Conservation (phyloP, 2,888 invertebrate species). For the Aplocera efformata region DNA sequence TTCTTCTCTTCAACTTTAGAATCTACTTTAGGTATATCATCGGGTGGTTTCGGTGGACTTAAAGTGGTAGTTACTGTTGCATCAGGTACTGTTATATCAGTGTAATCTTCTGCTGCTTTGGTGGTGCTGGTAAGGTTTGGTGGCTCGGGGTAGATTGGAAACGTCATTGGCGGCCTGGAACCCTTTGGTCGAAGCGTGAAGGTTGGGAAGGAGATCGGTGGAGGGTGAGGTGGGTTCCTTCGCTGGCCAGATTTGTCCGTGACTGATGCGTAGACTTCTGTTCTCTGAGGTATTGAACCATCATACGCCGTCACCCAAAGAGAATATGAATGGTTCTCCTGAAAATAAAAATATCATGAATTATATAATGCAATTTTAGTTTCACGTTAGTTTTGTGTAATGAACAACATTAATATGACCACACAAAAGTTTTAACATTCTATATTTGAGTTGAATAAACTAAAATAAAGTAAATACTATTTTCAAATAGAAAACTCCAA, state of each 20-base stretch:
- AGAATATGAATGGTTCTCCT: constrained; percentile 69
- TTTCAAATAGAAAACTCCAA: no score
- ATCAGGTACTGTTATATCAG: constrained; percentile 58
- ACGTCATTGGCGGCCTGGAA: constrained; percentile 38
- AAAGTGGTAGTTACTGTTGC: constrained; percentile 42
- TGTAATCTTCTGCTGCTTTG: constrained; percentile 50
- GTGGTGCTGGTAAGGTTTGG: constrained; percentile 32
- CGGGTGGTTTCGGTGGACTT: constrained; percentile 46
- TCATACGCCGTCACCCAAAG: constrained; percentile 69
- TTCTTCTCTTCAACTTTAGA: constrained; percentile 42
- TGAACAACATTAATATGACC: no score
- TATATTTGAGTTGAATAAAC: no score
- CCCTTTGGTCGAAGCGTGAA: constrained; percentile 38
- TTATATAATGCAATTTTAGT: no score
- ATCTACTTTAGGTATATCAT: constrained; percentile 44
- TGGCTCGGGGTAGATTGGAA: constrained; percentile 34
- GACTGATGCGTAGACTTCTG: constrained; percentile 63
- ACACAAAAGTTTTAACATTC: no score
- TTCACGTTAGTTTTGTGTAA: no score
- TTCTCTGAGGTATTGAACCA: constrained; percentile 63
- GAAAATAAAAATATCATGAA: constrained; percentile 31
- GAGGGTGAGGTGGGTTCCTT: constrained; percentile 54
- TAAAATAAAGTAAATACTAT: no score
- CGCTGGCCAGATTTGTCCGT: constrained; percentile 54
- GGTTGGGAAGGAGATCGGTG: constrained; percentile 44